Evolutionary conservation across 2,797 vertebrate species (phyloP).

Genomic region (Chiroxiphia lanceolata): DNA sequence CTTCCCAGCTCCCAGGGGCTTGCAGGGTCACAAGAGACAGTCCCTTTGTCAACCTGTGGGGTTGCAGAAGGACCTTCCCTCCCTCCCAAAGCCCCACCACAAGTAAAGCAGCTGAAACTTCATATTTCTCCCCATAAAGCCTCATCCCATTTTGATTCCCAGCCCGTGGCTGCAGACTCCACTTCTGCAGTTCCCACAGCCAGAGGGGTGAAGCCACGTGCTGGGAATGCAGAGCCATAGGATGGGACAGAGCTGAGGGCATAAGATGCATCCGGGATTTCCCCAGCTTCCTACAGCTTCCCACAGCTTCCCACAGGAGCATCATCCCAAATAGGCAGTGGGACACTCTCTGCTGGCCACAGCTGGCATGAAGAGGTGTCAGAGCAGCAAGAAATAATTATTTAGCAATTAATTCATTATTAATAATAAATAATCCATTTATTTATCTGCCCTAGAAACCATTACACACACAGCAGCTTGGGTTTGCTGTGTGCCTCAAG

Average conservation of each 20-base stretch:
- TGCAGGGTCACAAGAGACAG: not conserved
- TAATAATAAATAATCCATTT: not conserved
- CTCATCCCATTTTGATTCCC: not conserved
- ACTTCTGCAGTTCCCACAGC: too few species aligned
- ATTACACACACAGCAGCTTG: not conserved
- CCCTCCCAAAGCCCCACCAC: not conserved
- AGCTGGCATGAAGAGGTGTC: not conserved
- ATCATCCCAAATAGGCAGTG: not conserved
- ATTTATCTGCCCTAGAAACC: not conserved
- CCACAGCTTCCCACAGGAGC: not conserved
- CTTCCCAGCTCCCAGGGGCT: not conserved
- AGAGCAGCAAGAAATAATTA: not conserved
- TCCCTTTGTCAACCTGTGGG: not conserved
- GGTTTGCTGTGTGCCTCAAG: not conserved
- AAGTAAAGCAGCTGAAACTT: not conserved
- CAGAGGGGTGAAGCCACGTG: not conserved
- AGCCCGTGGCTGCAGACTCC: not conserved
- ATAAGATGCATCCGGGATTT: not conserved
- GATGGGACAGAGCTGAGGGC: not conserved
- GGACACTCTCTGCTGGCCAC: not conserved
- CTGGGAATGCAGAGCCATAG: not conserved
- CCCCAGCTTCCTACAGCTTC: not conserved
- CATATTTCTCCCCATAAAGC: accelerated
- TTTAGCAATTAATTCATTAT: not conserved
- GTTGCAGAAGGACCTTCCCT: not conserved